Percentiles rank a stretch among this genome's conserved stretches.
phyloP scores from a whole-genome alignment of 2,113 vertebrate genomes.

The Oostethus manadensis region DNA sequence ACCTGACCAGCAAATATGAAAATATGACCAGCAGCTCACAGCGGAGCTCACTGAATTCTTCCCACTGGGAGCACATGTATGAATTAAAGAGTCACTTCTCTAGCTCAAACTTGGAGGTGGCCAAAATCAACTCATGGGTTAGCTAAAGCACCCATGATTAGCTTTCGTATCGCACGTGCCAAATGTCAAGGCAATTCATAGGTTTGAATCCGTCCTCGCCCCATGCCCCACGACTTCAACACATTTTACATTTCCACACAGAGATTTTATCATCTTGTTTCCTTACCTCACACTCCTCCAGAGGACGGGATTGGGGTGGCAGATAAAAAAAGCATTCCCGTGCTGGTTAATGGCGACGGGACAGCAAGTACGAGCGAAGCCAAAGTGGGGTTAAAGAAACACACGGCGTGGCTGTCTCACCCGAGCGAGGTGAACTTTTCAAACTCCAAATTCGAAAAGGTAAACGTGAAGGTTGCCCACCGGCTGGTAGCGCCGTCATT shows the following conservation, averaged over 20 bases:
- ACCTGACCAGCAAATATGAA: background rate
- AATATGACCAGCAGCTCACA: constrained; percentile 25
- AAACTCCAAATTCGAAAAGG: background rate
- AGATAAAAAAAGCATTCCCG: constrained; percentile 45
- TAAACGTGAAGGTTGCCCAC: background rate
- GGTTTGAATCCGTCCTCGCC: background rate
- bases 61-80: background rate
- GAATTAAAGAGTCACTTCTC: constrained; percentile 11
- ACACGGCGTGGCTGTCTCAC: constrained; percentile 15
- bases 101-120: constrained; percentile 9
- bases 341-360: constrained; percentile 19
- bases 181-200: background rate
- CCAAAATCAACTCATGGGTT: background rate
- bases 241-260: background rate
- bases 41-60: background rate
- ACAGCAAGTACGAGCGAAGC: background rate
- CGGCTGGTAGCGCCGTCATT: background rate
- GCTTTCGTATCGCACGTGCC: too few species aligned
- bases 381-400: background rate
- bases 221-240: background rate
- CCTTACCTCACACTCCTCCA: background rate
- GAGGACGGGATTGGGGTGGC: constrained; percentile 42
- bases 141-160: too few species aligned
- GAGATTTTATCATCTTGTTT: background rate
- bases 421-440: constrained; percentile 16